A percentile compares a stretch with the other conserved stretches of the same genome.
Conservation (phyloP, 1,140 invertebrate genomes). For the Cheumatopsyche charites region DNA sequence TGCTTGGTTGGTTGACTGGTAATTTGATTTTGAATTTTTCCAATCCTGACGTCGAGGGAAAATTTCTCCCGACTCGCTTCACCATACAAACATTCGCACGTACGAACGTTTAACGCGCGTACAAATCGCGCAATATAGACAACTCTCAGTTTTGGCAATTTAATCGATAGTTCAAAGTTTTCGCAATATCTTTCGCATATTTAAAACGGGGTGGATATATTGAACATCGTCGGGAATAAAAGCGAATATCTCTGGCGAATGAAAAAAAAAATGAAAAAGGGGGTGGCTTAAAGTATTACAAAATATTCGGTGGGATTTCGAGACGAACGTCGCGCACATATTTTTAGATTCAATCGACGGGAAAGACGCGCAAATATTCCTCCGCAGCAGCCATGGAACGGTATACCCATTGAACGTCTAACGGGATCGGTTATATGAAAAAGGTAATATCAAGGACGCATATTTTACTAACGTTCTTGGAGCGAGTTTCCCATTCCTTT, state of each 20-base stretch:
- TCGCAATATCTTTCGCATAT: slow-evolving; percentile 14
- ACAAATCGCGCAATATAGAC: no score
- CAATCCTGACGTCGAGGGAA: background rate
- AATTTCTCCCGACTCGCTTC: background rate
- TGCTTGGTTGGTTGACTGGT: slow-evolving; percentile 43
- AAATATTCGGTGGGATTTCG: slow-evolving; percentile 45
- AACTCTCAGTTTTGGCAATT: background rate
- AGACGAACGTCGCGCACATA: slow-evolving; percentile 42
- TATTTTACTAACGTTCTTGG: slow-evolving; percentile 13
- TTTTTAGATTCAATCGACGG: slow-evolving; percentile 33
- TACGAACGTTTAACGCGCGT: background rate
- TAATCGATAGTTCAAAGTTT: background rate
- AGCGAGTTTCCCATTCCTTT: background rate
- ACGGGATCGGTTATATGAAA: slow-evolving; percentile 21
- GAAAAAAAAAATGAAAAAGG: background rate
- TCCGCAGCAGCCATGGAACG: background rate
- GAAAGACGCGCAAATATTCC: slow-evolving; percentile 32
- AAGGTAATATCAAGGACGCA: slow-evolving; percentile 17
- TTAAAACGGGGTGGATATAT: slow-evolving; percentile 1
- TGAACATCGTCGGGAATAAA: no score
- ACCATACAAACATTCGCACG: slow-evolving; percentile 7
- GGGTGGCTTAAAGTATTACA: slow-evolving; percentile 46
- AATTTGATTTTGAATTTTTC: slow-evolving; percentile 47
- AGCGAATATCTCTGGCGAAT: no score
- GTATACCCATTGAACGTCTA: slow-evolving; percentile 10